Percentiles rank a stretch among this genome's conserved stretches.
These are phyloP conservation scores for Choloepus didactylus DNA, from an alignment of 2,797 vertebrate genomes.

Conservation along the genomic window DNA sequence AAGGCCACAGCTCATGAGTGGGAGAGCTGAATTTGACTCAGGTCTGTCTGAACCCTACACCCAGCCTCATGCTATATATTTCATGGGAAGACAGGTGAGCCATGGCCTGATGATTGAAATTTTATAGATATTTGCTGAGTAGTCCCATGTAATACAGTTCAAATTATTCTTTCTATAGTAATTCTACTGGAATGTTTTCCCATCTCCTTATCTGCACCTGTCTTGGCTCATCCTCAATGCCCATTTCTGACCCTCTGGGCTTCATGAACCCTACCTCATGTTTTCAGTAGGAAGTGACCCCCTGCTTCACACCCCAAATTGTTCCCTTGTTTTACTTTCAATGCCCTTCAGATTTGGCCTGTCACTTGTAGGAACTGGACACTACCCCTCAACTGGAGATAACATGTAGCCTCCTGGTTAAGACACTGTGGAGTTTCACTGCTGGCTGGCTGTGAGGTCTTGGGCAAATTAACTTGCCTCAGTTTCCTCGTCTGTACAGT, in stretches of 20 bases:
- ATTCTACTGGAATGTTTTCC: neutral
- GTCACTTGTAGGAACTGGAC: neutral
- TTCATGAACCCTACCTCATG: neutral
- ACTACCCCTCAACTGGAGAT: neutral
- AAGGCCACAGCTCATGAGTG: neutral
- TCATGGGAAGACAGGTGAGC: neutral
- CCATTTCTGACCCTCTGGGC: neutral
- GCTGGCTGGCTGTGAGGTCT: neutral
- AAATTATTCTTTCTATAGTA: neutral
- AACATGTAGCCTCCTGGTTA: neutral
- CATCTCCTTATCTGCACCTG: neutral
- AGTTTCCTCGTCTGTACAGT: neutral
- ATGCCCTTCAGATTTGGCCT: neutral
- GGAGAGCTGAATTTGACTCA: neutral
- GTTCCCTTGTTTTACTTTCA: neutral
- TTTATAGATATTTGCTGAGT: neutral
- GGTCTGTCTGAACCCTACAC: neutral
- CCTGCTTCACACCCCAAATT: neutral
- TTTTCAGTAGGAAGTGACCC: neutral
- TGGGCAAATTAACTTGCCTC: neutral
- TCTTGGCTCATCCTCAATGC: neutral
- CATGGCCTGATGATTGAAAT: too few species aligned
- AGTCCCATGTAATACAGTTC: neutral
- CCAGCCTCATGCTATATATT: neutral
- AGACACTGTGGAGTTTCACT: neutral